A percentile compares a stretch with the other conserved stretches of the same genome.
phyloP scores from a whole-genome alignment of 1,140 invertebrate genomes.

The Aphelinus certus region DNA sequence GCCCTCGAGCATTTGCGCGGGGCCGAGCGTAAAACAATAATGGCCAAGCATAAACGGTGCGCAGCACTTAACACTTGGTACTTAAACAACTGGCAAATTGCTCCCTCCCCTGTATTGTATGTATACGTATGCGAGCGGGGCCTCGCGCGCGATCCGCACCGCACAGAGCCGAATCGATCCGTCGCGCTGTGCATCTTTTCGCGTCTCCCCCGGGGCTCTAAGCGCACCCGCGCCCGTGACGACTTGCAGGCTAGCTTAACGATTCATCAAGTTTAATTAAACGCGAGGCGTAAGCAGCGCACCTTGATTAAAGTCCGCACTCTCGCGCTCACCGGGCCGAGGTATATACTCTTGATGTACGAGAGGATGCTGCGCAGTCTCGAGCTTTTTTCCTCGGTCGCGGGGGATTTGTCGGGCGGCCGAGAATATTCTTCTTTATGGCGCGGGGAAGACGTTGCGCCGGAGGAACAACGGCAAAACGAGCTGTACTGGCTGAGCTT shows the following conservation, averaged over 20 bases:
- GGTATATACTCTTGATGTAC: too few species aligned
- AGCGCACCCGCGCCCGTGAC: neutral
- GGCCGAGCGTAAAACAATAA: constrained; percentile 67
- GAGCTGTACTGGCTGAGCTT: too few species aligned
- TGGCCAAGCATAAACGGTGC: constrained; percentile 65
- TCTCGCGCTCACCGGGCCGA: too few species aligned
- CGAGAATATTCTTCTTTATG: neutral
- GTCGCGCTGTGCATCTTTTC: constrained; percentile 4
- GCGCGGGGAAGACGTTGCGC: neutral
- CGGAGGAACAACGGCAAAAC: too few species aligned
- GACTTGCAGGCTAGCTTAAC: constrained; percentile 16
- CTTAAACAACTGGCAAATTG: constrained; percentile 68
- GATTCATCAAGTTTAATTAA: constrained; percentile 42
- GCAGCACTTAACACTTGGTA: constrained; percentile 67
- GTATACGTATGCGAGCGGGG: neutral
- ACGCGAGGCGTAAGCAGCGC: constrained; percentile 27
- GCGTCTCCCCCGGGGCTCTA: neutral
- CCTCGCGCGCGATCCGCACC: neutral
- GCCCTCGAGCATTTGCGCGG: constrained; percentile 43
- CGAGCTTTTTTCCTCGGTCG: too few species aligned
- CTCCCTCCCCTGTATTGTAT: constrained; percentile 60
- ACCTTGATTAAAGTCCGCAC: constrained; percentile 27
- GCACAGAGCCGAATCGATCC: constrained; percentile 30
- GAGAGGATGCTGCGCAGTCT: too few species aligned
- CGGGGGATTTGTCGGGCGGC: neutral